Evolutionary conservation across 2,797 vertebrate genomes (phyloP), one percentile per base, ranked within the genome.

Genomic region (Cuniculus paca): DNA sequence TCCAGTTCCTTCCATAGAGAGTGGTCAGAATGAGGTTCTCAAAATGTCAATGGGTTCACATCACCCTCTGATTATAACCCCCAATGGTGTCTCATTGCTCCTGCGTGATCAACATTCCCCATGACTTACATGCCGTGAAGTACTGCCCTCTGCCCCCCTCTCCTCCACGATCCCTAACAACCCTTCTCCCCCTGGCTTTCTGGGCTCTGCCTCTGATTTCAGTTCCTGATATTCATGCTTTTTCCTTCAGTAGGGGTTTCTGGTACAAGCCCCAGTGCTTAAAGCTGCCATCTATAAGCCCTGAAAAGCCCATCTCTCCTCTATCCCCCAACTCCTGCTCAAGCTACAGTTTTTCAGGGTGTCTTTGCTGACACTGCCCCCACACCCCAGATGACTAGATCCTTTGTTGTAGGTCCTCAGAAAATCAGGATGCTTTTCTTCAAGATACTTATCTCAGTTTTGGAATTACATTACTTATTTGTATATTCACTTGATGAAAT

Each of bases 1-100:
- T 77, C 19, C 48, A 63, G 84, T 34, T 14, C 19, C 50, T 61
- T 42, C 20, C 6, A 10, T 1, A 45, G 16, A 31, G 0, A 13
- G 68, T 36, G 52, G 52, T 36, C 87, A 77, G 60, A 2, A 13
- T n/a, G 65, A 45, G 54, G 70, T 92, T 92, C 80, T 86, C 75
- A 81, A 48, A 88, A 58, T 28, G 17, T 5, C 31, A 10, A 3
- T 36, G 3, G 4, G 10, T 58, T 94, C 48, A 48, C 16, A 16
- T 28, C 14, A 80, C 4, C 4, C 19, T 61, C n/a, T 61, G 48
- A 84, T 13, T 39, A 17, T 13, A 52, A 80, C 4, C 56, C 56
- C 12, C 0, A 2, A 12, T 52, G 39, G 16, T 5, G 56, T 61
- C n/a, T 24, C 10, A 9, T 9, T 83, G 79, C 52, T 72, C 26